These are phyloP conservation scores for Philotrypesis tridentata DNA, from an alignment of 1,140 invertebrate genomes.

Conservation along the genomic window DNA sequence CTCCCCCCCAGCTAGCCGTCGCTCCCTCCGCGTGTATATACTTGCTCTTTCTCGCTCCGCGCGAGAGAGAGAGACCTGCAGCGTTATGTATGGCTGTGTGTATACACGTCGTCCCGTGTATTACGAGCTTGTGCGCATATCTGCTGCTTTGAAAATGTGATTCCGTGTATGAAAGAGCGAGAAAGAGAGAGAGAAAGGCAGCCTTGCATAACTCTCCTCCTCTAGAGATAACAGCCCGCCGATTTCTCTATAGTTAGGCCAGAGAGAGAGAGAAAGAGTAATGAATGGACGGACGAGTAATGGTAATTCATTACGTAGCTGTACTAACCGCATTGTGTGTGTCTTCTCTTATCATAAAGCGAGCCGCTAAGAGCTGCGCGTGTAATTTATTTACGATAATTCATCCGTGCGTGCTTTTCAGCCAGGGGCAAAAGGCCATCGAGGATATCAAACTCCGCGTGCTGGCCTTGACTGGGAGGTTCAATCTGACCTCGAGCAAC, in stretches of 20 bases:
- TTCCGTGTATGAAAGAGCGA: too few species aligned
- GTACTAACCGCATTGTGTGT: not conserved
- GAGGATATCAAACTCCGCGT: constrained; percentile 69
- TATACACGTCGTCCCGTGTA: not conserved
- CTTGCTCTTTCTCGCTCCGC: not conserved
- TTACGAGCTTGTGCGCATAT: not conserved
- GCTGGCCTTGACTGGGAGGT: constrained; percentile 67
- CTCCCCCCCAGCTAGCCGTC: too few species aligned
- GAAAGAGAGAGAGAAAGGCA: too few species aligned
- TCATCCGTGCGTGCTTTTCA: constrained; percentile 58
- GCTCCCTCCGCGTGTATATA: not conserved
- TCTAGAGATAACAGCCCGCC: too few species aligned
- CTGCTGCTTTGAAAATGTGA: too few species aligned
- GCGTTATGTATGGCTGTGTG: too few species aligned
- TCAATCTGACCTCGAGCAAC: constrained; percentile 61
- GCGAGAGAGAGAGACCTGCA: too few species aligned
- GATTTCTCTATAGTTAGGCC: too few species aligned
- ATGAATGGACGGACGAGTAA: too few species aligned
- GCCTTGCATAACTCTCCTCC: not conserved
- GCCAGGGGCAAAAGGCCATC: constrained; percentile 69
- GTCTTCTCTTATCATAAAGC: not conserved
- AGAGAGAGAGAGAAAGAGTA: too few species aligned
- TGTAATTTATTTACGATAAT: not conserved
- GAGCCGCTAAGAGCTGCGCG: not conserved
- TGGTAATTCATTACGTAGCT: not conserved